phyloP scores from a whole-genome alignment of 2,888 invertebrate species.

The Caprella mutica region DNA sequence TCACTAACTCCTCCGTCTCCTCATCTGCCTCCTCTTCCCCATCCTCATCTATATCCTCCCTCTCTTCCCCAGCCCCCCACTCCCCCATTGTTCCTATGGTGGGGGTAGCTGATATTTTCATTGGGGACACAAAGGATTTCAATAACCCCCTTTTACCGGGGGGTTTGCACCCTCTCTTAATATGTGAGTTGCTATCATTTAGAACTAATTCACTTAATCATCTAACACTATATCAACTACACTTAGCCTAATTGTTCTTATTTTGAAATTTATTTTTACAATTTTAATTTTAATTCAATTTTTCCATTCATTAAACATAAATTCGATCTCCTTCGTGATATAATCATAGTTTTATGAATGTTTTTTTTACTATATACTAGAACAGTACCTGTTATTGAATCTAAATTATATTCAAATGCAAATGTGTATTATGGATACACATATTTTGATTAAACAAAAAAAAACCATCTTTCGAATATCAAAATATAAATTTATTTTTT shows the following conservation, averaged over 20 bases:
- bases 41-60: not conserved
- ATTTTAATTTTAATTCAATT: not conserved
- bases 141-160: not conserved
- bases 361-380: too few species aligned
- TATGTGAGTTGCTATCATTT: constrained; percentile 9
- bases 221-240: not conserved
- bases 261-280: not conserved
- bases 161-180: constrained; percentile 10
- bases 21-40: constrained; percentile 9
- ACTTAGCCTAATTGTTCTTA: not conserved
- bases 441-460: too few species aligned
- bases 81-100: constrained; percentile 9
- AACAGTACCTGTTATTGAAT: too few species aligned
- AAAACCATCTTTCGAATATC: too few species aligned
- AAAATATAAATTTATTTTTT: too few species aligned
- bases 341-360: too few species aligned
- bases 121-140: not conserved
- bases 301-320: too few species aligned
- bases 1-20: constrained; percentile 3
- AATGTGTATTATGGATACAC: too few species aligned
- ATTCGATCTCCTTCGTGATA: too few species aligned
- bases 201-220: not conserved
- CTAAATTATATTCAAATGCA: too few species aligned
- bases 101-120: constrained; percentile 5
- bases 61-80: constrained; percentile 4